Evolutionary conservation across 2,797 vertebrate genomes (phyloP), one percentile per base, ranked within the genome.

Genomic region (Anas capensis): DNA sequence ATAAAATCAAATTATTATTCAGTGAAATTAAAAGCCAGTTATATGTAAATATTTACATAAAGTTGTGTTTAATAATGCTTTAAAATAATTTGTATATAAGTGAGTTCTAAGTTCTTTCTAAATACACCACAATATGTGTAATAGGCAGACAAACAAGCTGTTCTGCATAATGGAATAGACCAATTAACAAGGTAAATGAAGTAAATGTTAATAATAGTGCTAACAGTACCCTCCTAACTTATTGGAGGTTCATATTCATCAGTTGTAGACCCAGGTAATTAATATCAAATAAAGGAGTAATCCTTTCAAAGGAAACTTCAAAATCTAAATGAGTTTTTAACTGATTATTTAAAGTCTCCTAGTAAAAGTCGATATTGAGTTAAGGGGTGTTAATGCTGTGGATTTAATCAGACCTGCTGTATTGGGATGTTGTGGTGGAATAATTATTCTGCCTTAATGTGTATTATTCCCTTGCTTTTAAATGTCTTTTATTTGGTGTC

Each of bases 1-100:
- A 64, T 91, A 49, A 80, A 91, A 89, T 33, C 53, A 80, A 86
- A 40, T 92, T 21, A 77, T 93, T 82, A 53, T 21, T 85, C 65
- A 60, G 33, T 87, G 19, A 83, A 88, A 88, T 64, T 64, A 76
- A 85, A 92, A 96, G 38, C 20, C 38, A 73, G 8, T 53, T 87
- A 4, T 89, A 69, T 54, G 91, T 89, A 84, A 92, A 76, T 84
- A 89, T 61, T 84, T 79, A 24, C 60, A 53, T 13, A 21, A 61
- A 46, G 6, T 17, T 70, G 20, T 68, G 33, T 18, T 82, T 86
- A 13, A 57, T 81, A 46, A 34, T 42, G 6, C 11, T 40, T 53
- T 31, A 53, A 33, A 20, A 17, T 58, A 16, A 2, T 42, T 83
- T 84, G 6, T 9, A 24, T 72, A 44, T 87, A 62, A 73, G 36